Conservation (phyloP, 2,113 vertebrate genomes). For the Stigmatopora nigra region DNA sequence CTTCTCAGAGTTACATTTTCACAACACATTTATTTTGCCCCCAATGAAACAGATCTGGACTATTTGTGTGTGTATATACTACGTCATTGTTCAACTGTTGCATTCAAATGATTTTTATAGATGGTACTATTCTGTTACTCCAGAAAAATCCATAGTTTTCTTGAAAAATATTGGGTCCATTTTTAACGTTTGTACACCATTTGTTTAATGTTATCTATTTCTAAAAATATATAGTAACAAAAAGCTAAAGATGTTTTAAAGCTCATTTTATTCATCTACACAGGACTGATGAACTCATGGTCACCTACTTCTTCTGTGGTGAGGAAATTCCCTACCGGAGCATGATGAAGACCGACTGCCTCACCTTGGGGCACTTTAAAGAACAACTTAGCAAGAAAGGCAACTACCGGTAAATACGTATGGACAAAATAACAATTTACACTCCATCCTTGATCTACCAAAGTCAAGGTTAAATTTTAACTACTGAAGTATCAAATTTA, state of each 20-base stretch:
- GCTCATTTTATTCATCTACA: slow-evolving; percentile 10
- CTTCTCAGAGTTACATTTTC: neutral
- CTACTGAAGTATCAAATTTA: neutral
- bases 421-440: neutral
- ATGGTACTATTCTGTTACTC: too few species aligned
- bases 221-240: neutral
- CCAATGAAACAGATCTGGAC: neutral
- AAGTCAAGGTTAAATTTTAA: neutral
- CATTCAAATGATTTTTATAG: neutral
- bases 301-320: slow-evolving; percentile 98
- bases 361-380: slow-evolving; percentile 97
- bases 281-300: slow-evolving; percentile 88
- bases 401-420: slow-evolving; percentile 84
- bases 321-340: slow-evolving; percentile 97
- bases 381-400: slow-evolving; percentile 99
- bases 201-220: neutral
- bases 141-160: neutral
- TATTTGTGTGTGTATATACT: neutral
- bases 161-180: too few species aligned
- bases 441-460: neutral
- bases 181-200: slow-evolving; percentile 14
- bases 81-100: neutral
- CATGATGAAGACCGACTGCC: slow-evolving; percentile 90
- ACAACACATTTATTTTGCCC: too few species aligned
- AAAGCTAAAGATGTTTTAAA: slow-evolving; percentile 6